Base-by-base conservation (phyloP, 1,140 invertebrate species). In the Nixonia krombeini region DNA sequence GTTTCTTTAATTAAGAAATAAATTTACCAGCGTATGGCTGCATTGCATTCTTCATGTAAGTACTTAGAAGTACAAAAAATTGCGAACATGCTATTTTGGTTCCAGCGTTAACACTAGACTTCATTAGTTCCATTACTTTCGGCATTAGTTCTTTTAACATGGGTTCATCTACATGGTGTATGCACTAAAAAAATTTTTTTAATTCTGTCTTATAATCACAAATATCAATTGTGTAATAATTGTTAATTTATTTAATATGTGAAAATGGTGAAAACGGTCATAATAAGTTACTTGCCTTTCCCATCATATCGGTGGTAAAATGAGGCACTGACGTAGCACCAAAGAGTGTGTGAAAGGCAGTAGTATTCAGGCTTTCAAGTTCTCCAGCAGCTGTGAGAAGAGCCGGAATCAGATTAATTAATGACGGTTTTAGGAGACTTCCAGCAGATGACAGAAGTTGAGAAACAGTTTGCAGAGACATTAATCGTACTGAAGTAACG, bases 291-390 rank as follows among this genome's bases (percentile, higher is more conserved):
- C 73, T 69, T 83, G 92, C 92, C 85, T 92, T 92, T 26, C 93
- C 90, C 15, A 97, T 90, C 1, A 94, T 95, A 75, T 96, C 93
- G 63, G 93, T 95, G 66, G 94, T 94, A 50, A 95, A 92, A 75
- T 96, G 93, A 17, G 57, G 45, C 1, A 70, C 45, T 16, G 66
- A 56, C 18, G 59, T 56, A 5, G 88, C 89, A 2, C 89, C 89
- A 25, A 92, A 86, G 3, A 51, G 89, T 87, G 0, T 91, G 91
- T 75, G 93, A 94, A 15, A 96, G 83, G 79, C 95, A 92, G 25
- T 91, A 92, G 1, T 96, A 82, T 59, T 91, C 89, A 21, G 90
- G 28, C 91, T 91, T 78, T 98, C 95, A 17, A 95, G 76, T 69
- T 96, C 94, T 35, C 93, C 94, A 2, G 94, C 91, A 1, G 95